Conservation (phyloP, 2,888 invertebrate species). For the Quadroppia sp. region DNA sequence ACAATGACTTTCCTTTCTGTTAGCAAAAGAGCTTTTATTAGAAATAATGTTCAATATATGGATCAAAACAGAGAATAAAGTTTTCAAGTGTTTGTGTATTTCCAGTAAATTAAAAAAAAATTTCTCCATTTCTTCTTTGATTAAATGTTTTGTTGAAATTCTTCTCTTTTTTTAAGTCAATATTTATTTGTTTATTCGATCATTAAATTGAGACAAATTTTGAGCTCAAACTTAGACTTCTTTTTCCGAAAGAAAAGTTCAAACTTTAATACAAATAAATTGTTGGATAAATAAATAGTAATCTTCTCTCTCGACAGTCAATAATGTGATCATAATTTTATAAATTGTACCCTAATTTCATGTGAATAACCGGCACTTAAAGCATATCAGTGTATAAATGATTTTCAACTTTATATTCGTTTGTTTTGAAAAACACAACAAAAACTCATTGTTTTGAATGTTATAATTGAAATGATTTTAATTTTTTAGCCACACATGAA, state of each 20-base stretch:
- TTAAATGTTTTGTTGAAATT: neutral
- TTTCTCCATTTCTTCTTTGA: neutral
- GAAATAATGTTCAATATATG: neutral
- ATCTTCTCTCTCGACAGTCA: neutral
- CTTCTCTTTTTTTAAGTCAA: slow-evolving; percentile 7
- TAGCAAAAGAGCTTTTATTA: neutral
- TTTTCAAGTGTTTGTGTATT: neutral
- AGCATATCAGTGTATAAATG: too few species aligned
- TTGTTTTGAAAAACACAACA: too few species aligned
- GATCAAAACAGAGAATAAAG: neutral
- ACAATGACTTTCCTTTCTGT: neutral
- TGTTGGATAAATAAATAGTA: neutral
- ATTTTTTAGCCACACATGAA: too few species aligned
- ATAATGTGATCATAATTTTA: neutral
- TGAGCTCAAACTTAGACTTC: neutral
- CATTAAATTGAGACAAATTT: slow-evolving; percentile 9
- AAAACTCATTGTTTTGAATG: too few species aligned
- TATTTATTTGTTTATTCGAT: slow-evolving; percentile 8
- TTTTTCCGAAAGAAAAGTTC: neutral
- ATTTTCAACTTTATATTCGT: too few species aligned
- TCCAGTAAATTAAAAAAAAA: slow-evolving; percentile 5
- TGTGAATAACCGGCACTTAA: too few species aligned
- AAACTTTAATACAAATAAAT: neutral
- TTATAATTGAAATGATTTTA: too few species aligned
- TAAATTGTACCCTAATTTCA: too few species aligned